Evolutionary conservation across 2,113 vertebrate genomes (phyloP).

Genomic region (Rafetus swinhoei): DNA sequence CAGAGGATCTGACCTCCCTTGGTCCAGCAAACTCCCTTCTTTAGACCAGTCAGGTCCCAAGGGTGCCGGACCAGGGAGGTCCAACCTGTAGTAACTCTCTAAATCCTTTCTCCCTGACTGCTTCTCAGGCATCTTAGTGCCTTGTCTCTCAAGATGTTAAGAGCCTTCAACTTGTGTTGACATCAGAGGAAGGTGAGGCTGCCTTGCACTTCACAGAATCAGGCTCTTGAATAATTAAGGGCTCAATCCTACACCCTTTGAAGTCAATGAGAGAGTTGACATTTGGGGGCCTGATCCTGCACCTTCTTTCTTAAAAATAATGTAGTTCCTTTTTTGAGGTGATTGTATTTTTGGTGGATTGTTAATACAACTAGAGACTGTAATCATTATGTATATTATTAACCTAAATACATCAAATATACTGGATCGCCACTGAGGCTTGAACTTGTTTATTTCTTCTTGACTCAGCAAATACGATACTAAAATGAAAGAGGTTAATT

Average conservation of each 20-base stretch:
- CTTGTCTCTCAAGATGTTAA: neutral
- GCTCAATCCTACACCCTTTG: accelerated
- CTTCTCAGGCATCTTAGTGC: neutral
- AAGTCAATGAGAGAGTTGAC: neutral
- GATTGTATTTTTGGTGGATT: neutral
- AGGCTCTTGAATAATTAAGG: neutral
- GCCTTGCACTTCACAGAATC: neutral
- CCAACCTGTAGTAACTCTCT: too few relatives aligned
- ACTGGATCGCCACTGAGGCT: neutral
- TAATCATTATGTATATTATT: neutral
- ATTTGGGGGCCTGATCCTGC: neutral
- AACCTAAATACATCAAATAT: neutral
- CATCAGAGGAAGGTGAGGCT: neutral
- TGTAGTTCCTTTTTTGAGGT: neutral
- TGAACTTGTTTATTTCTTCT: neutral
- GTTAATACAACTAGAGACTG: neutral
- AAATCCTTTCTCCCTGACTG: neutral
- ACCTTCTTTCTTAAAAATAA: neutral
- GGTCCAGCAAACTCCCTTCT: too few relatives aligned
- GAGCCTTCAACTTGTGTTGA: neutral
- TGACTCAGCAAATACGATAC: neutral
- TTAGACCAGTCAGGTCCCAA: too few relatives aligned
- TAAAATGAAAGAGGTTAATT: neutral
- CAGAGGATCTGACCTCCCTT: too few relatives aligned
- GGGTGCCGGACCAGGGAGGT: too few relatives aligned